These are phyloP conservation scores for Pseudochirops cupreus DNA, from an alignment of 2,797 vertebrate genomes.

Conservation along the genomic window DNA sequence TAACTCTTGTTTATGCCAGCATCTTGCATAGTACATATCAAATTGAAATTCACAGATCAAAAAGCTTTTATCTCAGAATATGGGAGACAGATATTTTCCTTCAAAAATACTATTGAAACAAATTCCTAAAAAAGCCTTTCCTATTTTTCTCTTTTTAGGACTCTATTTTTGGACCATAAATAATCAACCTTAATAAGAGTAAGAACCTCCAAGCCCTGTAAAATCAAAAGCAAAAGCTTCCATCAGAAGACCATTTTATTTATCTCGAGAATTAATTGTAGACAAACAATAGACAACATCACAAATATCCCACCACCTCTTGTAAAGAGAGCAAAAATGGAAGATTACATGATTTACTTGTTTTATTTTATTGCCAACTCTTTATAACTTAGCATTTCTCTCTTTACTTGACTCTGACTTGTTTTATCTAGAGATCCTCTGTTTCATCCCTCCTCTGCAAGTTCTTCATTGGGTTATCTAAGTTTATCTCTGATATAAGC, in stretches of 20 bases:
- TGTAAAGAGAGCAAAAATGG: background rate
- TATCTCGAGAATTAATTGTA: background rate
- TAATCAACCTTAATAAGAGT: background rate
- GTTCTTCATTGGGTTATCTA: too few relatives aligned
- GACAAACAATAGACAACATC: background rate
- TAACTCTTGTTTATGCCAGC: background rate
- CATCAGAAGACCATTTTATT: background rate
- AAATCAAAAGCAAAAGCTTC: background rate
- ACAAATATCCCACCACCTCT: background rate
- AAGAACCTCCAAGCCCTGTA: background rate
- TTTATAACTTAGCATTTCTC: background rate
- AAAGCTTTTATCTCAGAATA: background rate
- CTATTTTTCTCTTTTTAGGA: background rate
- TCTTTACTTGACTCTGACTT: too few relatives aligned
- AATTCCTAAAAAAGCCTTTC: background rate
- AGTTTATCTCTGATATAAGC: too few relatives aligned
- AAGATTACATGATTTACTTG: background rate
- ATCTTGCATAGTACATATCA: background rate
- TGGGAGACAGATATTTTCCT: background rate
- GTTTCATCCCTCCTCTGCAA: too few relatives aligned
- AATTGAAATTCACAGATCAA: background rate
- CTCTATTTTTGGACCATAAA: background rate
- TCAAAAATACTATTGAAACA: background rate
- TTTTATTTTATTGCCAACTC: background rate
- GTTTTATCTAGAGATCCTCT: too few relatives aligned